phyloP scores from a whole-genome alignment of 2,113 vertebrate genomes.

The Apodemus sylvaticus region DNA sequence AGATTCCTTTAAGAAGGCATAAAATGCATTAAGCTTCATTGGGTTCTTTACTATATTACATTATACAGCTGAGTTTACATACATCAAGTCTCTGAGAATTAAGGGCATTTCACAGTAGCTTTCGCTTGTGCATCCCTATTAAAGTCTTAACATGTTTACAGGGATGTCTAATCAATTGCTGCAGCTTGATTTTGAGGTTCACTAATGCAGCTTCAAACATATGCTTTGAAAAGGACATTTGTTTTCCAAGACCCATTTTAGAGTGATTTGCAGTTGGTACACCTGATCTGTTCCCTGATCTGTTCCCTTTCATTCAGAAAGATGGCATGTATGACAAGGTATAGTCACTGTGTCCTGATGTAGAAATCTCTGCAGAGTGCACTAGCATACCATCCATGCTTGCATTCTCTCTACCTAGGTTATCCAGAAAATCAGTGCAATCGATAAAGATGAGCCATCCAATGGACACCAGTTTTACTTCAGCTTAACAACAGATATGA shows the following conservation, averaged over 20 bases:
- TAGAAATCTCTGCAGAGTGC: background rate
- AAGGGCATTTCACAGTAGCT: background rate
- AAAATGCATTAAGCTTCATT: background rate
- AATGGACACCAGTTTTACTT: slow-evolving; percentile 96
- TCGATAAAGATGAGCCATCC: slow-evolving; percentile 95
- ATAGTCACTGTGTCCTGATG: background rate
- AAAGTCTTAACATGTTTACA: background rate
- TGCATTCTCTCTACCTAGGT: slow-evolving; percentile 83
- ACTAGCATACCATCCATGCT: fast-evolving
- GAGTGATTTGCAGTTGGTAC: background rate
- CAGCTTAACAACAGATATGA: slow-evolving; percentile 88
- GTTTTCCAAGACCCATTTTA: background rate
- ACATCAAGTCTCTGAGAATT: background rate
- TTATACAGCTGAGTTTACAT: background rate
- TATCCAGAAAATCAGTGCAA: slow-evolving; percentile 97
- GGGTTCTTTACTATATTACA: background rate
- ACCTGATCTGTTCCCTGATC: background rate
- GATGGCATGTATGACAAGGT: background rate
- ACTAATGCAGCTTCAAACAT: background rate
- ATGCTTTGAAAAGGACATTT: background rate
- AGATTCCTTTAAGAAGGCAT: background rate
- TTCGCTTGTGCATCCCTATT: background rate
- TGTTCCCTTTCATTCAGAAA: background rate
- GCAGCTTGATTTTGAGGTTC: background rate
- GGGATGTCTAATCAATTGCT: background rate